Evolutionary conservation across 1,140 invertebrate species (phyloP).

Genomic region (Cotesia glomerata): DNA sequence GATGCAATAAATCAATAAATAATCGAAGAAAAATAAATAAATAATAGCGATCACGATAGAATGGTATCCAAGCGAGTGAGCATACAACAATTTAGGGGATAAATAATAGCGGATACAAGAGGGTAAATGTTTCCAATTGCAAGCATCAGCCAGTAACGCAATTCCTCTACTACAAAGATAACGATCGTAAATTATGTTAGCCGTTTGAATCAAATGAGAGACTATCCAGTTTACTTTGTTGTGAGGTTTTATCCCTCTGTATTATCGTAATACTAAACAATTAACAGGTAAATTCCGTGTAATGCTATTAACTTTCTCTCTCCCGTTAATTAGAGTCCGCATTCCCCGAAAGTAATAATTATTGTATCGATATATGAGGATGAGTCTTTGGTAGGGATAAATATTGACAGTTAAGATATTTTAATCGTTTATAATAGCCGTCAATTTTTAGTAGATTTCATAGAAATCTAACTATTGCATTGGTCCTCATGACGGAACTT

Average conservation of each 20-base stretch:
- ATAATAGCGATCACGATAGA: background rate
- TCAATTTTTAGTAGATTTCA: too few relatives aligned
- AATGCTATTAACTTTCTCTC: background rate
- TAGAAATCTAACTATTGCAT: too few relatives aligned
- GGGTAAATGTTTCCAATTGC: slow-evolving; percentile 5
- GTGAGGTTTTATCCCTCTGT: background rate
- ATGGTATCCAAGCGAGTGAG: background rate
- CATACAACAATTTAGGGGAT: too few relatives aligned
- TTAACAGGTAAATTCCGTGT: background rate
- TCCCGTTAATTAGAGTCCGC: background rate
- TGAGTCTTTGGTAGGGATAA: too few relatives aligned
- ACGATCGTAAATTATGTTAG: slow-evolving; percentile 16
- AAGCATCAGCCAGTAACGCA: background rate
- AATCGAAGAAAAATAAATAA: background rate
- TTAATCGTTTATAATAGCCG: too few relatives aligned
- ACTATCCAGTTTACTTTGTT: slow-evolving; percentile 7
- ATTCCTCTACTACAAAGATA: slow-evolving; percentile 14
- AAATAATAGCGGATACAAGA: background rate
- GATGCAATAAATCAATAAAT: too few relatives aligned
- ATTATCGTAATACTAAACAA: background rate
- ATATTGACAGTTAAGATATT: too few relatives aligned
- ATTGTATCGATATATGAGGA: too few relatives aligned
- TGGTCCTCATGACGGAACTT: too few relatives aligned
- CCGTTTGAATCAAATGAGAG: slow-evolving; percentile 11
- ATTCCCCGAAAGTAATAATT: background rate